These are phyloP conservation scores for Helicoverpa zea DNA, from an alignment of 1,140 invertebrate species.

Conservation along the genomic window DNA sequence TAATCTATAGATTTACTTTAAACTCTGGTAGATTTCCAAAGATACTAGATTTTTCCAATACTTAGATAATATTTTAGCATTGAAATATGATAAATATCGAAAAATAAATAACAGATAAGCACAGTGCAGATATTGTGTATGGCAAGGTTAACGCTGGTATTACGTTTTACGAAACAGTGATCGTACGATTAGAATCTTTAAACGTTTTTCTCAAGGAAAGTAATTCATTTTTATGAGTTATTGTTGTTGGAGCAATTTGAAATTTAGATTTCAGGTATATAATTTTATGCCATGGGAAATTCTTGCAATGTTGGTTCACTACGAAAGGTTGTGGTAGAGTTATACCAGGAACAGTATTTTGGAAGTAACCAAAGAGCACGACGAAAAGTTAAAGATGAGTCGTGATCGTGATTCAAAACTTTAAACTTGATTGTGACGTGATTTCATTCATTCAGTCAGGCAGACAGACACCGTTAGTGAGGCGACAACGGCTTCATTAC, in stretches of 20 bases:
- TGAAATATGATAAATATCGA: constrained; percentile 40
- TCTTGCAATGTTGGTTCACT: background rate
- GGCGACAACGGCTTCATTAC: constrained; percentile 63
- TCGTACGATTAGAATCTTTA: background rate
- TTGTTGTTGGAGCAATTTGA: background rate
- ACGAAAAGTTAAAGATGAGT: too few relatives aligned
- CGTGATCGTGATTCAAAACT: too few relatives aligned
- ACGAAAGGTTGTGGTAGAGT: background rate
- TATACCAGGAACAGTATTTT: background rate
- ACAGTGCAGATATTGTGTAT: background rate
- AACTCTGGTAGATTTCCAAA: constrained; percentile 49
- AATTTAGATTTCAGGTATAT: too few relatives aligned
- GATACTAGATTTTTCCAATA: constrained; percentile 51
- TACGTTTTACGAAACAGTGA: constrained; percentile 18
- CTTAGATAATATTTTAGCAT: constrained; percentile 49
- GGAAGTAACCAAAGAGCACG: too few relatives aligned
- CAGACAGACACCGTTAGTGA: constrained; percentile 33
- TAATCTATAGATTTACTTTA: constrained; percentile 53
- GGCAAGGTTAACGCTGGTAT: constrained; percentile 26
- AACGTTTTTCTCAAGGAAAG: constrained; percentile 28
- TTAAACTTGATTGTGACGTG: too few relatives aligned
- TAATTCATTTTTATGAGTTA: constrained; percentile 12
- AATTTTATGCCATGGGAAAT: background rate
- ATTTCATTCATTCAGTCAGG: too few relatives aligned
- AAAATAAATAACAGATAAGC: constrained; percentile 43